Percentiles rank a stretch among this genome's conserved stretches.
These are phyloP conservation scores for Indicator maculatus DNA, from an alignment of 2,113 vertebrate species.

Conservation along the genomic window DNA sequence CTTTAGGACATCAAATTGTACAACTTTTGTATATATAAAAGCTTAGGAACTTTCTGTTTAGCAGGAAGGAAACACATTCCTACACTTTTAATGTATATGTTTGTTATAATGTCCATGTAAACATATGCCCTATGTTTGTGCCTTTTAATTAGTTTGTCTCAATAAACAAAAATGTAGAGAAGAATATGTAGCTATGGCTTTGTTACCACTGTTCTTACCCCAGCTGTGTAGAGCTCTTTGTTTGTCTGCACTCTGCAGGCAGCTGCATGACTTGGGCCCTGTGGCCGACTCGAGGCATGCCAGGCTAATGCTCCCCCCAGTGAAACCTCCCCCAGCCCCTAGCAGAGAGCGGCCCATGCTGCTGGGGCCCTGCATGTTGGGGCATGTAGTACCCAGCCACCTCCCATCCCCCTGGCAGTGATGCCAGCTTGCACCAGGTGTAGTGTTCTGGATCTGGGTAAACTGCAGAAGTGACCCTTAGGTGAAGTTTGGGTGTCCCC, in stretches of 20 bases:
- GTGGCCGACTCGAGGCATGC: background rate
- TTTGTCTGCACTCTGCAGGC: constrained; percentile 61
- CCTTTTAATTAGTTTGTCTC: constrained; percentile 99
- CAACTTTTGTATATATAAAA: constrained; percentile 99
- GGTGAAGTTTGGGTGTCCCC: constrained; percentile 41
- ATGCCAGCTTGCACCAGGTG: background rate
- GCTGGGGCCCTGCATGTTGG: constrained; percentile 20
- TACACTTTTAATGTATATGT: constrained; percentile 99
- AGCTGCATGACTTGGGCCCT: constrained; percentile 52
- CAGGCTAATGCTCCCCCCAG: background rate
- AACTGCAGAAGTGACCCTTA: constrained; percentile 1
- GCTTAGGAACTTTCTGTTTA: constrained; percentile 97
- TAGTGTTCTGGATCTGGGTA: background rate
- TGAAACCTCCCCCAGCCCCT: background rate
- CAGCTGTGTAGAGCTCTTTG: constrained; percentile 68
- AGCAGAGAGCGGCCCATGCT: constrained; percentile 14
- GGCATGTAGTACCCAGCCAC: background rate
- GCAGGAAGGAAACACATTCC: constrained; percentile 98
- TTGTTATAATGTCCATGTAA: constrained; percentile 97
- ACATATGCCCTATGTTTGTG: constrained; percentile 98
- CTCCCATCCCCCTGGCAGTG: background rate
- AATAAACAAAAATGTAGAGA: constrained; percentile 97
- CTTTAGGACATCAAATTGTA: constrained; percentile 99
- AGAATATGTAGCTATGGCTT: constrained; percentile 82
- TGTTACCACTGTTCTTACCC: constrained; percentile 77